Percentiles rank a stretch among this genome's conserved stretches.
Conservation (phyloP, 2,797 vertebrate genomes). For the Sebastes diaconus region DNA sequence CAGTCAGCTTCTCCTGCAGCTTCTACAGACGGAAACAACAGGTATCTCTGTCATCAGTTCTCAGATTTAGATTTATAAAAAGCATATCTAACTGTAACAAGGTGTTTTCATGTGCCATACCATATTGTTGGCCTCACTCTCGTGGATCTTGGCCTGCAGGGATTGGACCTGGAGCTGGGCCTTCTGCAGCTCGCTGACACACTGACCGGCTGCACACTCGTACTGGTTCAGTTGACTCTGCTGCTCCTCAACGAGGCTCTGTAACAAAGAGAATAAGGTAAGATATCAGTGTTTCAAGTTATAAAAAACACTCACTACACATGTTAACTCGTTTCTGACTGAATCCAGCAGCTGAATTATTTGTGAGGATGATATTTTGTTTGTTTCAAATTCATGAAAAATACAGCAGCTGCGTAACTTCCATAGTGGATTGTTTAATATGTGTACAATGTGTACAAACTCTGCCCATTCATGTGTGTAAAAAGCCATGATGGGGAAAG, state of each 20-base stretch:
- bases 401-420: constrained; percentile 2
- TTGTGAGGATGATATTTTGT: not conserved
- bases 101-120: constrained; percentile 69
- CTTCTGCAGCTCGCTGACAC: constrained; percentile 80
- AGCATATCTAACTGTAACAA: not conserved
- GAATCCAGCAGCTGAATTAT: constrained; percentile 12
- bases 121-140: constrained; percentile 89
- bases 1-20: constrained; percentile 91
- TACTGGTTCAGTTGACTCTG: constrained; percentile 84
- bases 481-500: constrained; percentile 15
- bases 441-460: constrained; percentile 6
- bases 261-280: constrained; percentile 2
- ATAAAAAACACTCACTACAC: not conserved
- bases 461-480: constrained; percentile 30
- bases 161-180: constrained; percentile 87
- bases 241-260: constrained; percentile 86
- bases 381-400: constrained; percentile 22
- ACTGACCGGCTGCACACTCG: constrained; percentile 81
- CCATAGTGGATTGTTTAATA: constrained; percentile 22
- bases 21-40: constrained; percentile 72
- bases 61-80: not conserved
- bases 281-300: not conserved
- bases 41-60: not conserved
- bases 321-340: not conserved
- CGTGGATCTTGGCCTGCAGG: constrained; percentile 88